Percentiles rank a stretch among this genome's conserved stretches.
Conservation (phyloP, 1,140 invertebrate species). For the Aphelinus certus region DNA sequence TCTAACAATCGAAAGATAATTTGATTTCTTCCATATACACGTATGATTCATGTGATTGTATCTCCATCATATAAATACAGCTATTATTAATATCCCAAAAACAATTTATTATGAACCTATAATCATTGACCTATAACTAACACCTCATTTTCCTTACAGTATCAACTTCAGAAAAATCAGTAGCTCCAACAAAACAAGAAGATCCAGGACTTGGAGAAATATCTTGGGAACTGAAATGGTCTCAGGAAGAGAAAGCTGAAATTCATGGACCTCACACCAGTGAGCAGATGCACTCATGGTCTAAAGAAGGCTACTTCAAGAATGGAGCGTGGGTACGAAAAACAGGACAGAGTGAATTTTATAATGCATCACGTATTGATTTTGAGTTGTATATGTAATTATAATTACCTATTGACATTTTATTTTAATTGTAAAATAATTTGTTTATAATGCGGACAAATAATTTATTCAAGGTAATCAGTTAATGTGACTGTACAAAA, state of each 20-base stretch:
- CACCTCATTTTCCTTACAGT: conserved; percentile 8
- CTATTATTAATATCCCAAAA: neutral
- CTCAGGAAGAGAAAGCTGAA: conserved; percentile 77
- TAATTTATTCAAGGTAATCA: conserved; percentile 9
- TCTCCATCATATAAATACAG: too few species aligned
- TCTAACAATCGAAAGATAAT: too few species aligned
- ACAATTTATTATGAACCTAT: neutral
- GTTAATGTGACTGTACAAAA: neutral
- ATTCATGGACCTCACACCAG: conserved; percentile 87
- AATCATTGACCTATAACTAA: too few species aligned
- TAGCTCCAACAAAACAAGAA: conserved; percentile 48
- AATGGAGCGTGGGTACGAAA: conserved; percentile 86
- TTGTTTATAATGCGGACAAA: neutral
- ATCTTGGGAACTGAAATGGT: conserved; percentile 93
- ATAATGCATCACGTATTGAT: conserved; percentile 89
- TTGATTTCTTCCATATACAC: too few species aligned
- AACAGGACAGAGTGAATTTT: conserved; percentile 82
- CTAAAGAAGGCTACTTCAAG: conserved; percentile 86
- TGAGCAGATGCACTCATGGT: conserved; percentile 89
- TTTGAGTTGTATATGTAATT: conserved; percentile 84
- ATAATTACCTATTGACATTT: neutral
- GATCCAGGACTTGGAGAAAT: conserved; percentile 65
- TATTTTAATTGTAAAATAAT: conserved; percentile 1
- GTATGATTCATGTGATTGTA: too few species aligned
- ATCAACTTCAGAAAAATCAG: conserved; percentile 27